phyloP scores from a whole-genome alignment of 2,797 vertebrate species.

The Novumbra hubbsi region DNA sequence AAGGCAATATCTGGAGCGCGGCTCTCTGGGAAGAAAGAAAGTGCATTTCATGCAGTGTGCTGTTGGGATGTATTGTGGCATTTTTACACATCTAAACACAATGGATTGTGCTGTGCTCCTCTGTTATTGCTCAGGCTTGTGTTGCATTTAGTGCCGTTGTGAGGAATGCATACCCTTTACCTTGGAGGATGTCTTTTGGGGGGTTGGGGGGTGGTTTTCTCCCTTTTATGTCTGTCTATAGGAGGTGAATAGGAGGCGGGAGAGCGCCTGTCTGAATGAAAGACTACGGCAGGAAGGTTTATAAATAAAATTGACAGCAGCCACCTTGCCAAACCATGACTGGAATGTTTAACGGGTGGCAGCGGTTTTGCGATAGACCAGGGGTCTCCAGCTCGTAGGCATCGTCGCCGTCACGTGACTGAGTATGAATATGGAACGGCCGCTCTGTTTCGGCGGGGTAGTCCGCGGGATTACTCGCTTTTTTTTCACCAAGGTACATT shows the following conservation, averaged over 20 bases:
- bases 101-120: constrained; percentile 33
- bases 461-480: constrained; percentile 48
- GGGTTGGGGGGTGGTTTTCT: constrained; percentile 47
- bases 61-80: constrained; percentile 29
- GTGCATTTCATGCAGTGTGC: constrained; percentile 29
- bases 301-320: constrained; percentile 80
- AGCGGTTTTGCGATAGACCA: constrained; percentile 53
- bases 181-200: constrained; percentile 60
- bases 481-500: constrained; percentile 42
- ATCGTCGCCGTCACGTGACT: constrained; percentile 31
- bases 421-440: constrained; percentile 69
- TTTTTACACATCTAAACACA: constrained; percentile 60
- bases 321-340: constrained; percentile 71
- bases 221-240: constrained; percentile 43
- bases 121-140: constrained; percentile 62
- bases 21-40: constrained; percentile 41
- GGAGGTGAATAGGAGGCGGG: constrained; percentile 31
- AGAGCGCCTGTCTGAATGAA: constrained; percentile 64
- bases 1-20: constrained; percentile 45
- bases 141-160: constrained; percentile 57
- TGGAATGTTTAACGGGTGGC: constrained; percentile 72
- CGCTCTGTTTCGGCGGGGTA: constrained; percentile 44
- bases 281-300: constrained; percentile 68
- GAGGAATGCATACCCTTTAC: constrained; percentile 59
- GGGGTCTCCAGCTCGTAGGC: constrained; percentile 62